Evolutionary conservation across 1,140 invertebrate species (phyloP), one percentile per base, ranked within the genome.

Genomic region (Bombus impatiens): DNA sequence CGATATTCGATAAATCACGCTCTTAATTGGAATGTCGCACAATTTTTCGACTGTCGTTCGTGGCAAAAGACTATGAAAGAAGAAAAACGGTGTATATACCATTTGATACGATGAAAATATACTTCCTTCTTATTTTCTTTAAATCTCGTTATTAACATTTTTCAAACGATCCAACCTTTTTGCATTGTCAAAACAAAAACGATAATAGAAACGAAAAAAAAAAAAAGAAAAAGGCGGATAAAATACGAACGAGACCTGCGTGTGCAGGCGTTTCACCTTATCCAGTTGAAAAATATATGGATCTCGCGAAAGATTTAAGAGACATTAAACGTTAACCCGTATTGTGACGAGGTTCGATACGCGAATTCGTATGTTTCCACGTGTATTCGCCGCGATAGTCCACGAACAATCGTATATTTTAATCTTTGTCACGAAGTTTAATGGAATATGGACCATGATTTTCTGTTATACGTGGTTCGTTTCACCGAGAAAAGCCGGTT

Each of bases 351-450:
- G 42, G 22, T 47, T 9, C 42, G 72, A 32, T 75, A 47, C n/a
- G 15, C 18, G n/a, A 42, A 44, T 72, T 72, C 75, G 12, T 37
- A 15, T 28, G 42, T 53, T 53, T 22, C 18, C 47, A 4, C 13
- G 53, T 53, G 47, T 53, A 53, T 53, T 53, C 53, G 18, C 42
- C 15, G 8, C 35, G 75, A 32, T n/a, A 75, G 57, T 28, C 42
- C 42, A 53, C 15, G 6, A 3, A 18, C 57, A 10, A 76, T 74
- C 72, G 40, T 86, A 78, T 82, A 18, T 84, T 87, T 84, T 84
- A 79, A 87, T 87, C 71, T 57, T 37, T 37, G 75, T 78, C 62
- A 32, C 57, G n/a, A 37, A 28, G 67, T 78, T 87, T 87, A 87
- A 84, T 75, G 82, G 77, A 84, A 84, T 25, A 47, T 84, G 35